These are phyloP conservation scores for Petrocephalus schoutedeni DNA, from an alignment of 2,797 vertebrate genomes.

Conservation along the genomic window DNA sequence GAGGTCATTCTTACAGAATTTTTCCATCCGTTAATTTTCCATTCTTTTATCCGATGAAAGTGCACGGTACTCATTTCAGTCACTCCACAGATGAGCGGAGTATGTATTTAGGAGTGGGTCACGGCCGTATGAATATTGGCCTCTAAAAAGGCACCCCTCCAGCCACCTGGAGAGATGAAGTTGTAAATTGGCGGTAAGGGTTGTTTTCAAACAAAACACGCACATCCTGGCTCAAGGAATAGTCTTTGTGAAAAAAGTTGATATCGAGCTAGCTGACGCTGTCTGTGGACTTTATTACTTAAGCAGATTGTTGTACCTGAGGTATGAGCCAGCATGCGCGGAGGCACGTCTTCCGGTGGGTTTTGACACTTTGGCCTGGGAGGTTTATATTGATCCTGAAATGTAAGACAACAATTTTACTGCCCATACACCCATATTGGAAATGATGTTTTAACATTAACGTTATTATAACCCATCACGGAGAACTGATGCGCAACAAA, in stretches of 20 bases:
- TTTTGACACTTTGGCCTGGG: background rate
- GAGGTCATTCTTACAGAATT: background rate
- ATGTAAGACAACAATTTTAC: background rate
- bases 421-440: background rate
- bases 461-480: background rate
- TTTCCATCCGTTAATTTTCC: constrained; percentile 34
- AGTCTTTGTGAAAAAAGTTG: background rate
- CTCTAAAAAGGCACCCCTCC: background rate
- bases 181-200: constrained; percentile 4
- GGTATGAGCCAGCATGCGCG: background rate
- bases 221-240: background rate
- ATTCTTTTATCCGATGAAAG: constrained; percentile 11
- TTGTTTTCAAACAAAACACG: constrained; percentile 7
- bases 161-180: background rate
- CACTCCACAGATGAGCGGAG: background rate
- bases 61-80: constrained; percentile 18
- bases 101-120: background rate
- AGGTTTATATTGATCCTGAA: no score
- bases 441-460: background rate
- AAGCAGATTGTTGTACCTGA: background rate
- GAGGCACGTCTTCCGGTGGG: background rate
- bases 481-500: background rate
- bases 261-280: background rate
- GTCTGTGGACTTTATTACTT: background rate
- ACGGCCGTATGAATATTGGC: background rate